Base-by-base conservation (phyloP, 2,888 invertebrate genomes). In the Bellardia bayeri region DNA sequence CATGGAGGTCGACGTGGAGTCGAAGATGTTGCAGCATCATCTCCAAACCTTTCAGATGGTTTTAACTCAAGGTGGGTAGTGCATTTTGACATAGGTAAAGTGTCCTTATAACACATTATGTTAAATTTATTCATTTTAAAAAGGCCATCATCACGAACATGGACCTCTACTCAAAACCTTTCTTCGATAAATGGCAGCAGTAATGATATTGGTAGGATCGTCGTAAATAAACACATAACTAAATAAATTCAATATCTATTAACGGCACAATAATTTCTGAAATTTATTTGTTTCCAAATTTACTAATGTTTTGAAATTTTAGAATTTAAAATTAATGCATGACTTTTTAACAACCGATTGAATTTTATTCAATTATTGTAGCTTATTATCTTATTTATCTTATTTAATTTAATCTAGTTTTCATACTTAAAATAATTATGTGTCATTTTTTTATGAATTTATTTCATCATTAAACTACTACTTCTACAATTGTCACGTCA, bases 101-200 rank as follows among this genome's bases (percentile, higher is more conserved):
- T 13, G 3, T 11, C 5, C 0, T 58, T 13, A 45, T 11, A 2
- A 56, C 14, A 45, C 3, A 13, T 54, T 33, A 13, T 56, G 0
- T 64, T 3, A 23, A 40, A 16, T 63, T 54, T 58, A 8, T 64
- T 75, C 7, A 51, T 72, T 79, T n/a, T 75, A 42, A 16, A 13
- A 49, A 93, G 93, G 85, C 91, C 92, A 37, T 89, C 93, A 71
- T 91, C 95, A 80, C 95, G 96, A 86, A 96, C 95, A 88, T 97
- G 97, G 97, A 96, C 97, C 33, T 97, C 97, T 75, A 97, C 96
- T 90, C 96, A 96, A 89, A 97, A 97, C 93, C 95, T 97, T 89
- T 91, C 93, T 58, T 91, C 91, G 56, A 72, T 89, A 23, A 92
- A 92, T 89, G 90, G 90, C 79, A 91, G 90, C 82, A 90, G 78